Evolutionary conservation across 2,113 vertebrate genomes (phyloP), one percentile per base, ranked within the genome.

Genomic region (Dipodomys ordii): DNA sequence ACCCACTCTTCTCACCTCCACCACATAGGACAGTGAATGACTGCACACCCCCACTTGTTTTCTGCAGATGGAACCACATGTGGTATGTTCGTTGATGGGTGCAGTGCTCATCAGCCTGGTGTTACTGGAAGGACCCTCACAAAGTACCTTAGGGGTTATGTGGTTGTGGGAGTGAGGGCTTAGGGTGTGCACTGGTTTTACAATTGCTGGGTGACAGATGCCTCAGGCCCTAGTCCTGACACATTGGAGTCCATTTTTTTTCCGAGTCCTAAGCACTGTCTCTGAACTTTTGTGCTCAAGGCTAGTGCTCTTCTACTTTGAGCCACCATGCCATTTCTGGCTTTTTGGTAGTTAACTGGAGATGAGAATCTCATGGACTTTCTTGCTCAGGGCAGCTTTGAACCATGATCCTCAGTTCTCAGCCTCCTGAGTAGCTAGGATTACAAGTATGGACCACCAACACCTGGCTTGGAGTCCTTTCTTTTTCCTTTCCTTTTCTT

Each of bases 1-100:
- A 4, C 6, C 60, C 9, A 10, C 2, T 67, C 53, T 94, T 96
- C 84, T 62, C 91, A 35, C 96, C 93, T 97, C 94, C 53, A 79
- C 96, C 96, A 88, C 96, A 94, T 1, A 10, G 91, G 39, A 53
- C 87, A 32, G 83, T 6, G 76, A 39, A 82, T 6, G 76, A 39
- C 83, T 88, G 20, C 6, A 72, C 15, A 18, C 87, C 68, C 11
- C 83, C 10, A 9, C 84, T 67, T 92, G 86, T 60, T 95, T 92
- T 84, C 49, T 76, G 89, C 7, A 73, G 44, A 67, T 76, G 57
- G 28, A 77, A 84, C 93, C 83, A 5, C 86, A 74, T 60, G 64
- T 13, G 18, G 91, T 28, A 9, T 91, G 49, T 73, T 73, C 57
- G 71, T 22, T 77, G 83, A 27, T 71, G 30, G 71, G 78, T 80